Evolutionary conservation across 2,797 vertebrate genomes (phyloP), one percentile per base, ranked within the genome.

Genomic region (Acropternis orthonyx): DNA sequence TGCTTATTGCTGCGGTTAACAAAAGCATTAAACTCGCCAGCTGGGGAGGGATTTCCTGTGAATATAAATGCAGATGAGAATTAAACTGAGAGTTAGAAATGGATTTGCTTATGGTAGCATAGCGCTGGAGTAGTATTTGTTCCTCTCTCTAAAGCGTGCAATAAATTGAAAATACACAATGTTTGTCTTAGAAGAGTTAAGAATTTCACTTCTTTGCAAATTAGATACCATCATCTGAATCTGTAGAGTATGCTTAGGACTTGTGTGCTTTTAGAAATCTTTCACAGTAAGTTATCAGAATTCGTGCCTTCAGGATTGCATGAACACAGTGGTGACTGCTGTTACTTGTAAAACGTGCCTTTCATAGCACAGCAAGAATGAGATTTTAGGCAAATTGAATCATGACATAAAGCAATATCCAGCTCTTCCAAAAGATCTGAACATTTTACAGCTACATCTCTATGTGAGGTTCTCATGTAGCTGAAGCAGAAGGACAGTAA

Each of bases 1-100:
- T 2, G 2, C 20, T 49, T 68, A 32, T n/a, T 75, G 49, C 30
- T 2, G 2, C 24, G 41, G 0, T 82, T 0, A 0, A 63, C 32
- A 55, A 30, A 81, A 81, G 30, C 34, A 10, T 88, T 75, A 59
- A 91, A n/a, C 12, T 51, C 48, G 7, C 69, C 30, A 66, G 22
- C 48, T 89, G 59, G 32, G 24, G 32, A 55, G 43, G 39, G 14
- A 41, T 79, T 85, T 36, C 7, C 21, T 2, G 6, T 20, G 73
- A 55, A 32, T 52, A 14, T 14, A 74, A 89, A 49, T 10, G 24
- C 20, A 79, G 82, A 44, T 62, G n/a, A 55, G 22, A 75, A 62
- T 62, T 68, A 62, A 82, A 69, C 11, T 3, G 18, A 56, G 27
- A 58, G 18, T 75, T 88, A 72, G 61, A 41, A 74, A 69, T 14